Base-by-base conservation (phyloP, 2,888 invertebrate genomes). In the Drosophila rellima region DNA sequence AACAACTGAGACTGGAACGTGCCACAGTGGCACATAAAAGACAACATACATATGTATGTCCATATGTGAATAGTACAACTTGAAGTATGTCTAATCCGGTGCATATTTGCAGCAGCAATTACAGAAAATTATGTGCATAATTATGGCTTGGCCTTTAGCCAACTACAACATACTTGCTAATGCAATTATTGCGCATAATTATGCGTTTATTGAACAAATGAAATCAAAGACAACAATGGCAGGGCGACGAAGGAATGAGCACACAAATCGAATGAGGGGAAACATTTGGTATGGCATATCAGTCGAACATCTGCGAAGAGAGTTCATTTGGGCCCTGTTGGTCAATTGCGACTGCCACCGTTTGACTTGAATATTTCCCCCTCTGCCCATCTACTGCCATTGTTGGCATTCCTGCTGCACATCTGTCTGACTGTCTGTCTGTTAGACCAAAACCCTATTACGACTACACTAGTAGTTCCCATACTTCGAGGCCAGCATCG, bases 111-210 rank as follows among this genome's bases (percentile, higher is more conserved):
- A 40, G 26, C 55, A 23, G 31, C 55, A 74, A 79, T 77, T 71
- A 76, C 35, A 60, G 3, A 56, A 45, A 76, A 70, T 71, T 56
- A 68, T 70, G 70, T 48, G 61, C 66, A 74, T 78, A 77, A 76
- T 85, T 82, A 67, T 70, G 48, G 15, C 51, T 18, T 51, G 48
- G 37, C 72, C 68, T 65, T 62, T 66, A 66, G 66, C 74, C 63
- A 70, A 67, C 50, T 51, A 60, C 63, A 33, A 50, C 67, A 76
- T 80, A 85, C 78, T 81, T 87, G 82, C 74, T 66, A 77, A 84
- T 84, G 85, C 79, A 85, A 85, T 87, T 80, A 87, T 73, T 78
- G 70, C 55, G 73, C 76, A 87, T 80, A 87, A 85, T 87, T 80
- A 77, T 87, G 82, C 76, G 74, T 74, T 85, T 82, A 84, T 77